phyloP scores from a whole-genome alignment of 2,113 vertebrate genomes.

The Vidua chalybeata region DNA sequence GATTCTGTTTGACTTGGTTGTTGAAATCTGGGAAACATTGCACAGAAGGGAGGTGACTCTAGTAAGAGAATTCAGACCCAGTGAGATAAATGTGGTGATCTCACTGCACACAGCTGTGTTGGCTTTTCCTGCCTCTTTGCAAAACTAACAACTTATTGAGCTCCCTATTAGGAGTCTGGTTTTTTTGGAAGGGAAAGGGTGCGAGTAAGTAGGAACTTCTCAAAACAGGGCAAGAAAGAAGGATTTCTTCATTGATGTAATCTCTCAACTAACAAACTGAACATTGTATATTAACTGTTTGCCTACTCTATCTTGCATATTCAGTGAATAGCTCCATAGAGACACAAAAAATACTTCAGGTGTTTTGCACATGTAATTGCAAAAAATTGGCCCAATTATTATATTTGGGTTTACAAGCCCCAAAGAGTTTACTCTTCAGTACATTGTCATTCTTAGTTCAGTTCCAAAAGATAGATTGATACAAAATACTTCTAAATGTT shows the following conservation, averaged over 20 bases:
- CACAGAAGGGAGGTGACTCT: constrained; percentile 47
- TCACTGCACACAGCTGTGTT: constrained; percentile 49
- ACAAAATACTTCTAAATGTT: not conserved
- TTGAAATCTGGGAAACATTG: constrained; percentile 1
- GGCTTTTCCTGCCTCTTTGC: constrained; percentile 28
- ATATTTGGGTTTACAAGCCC: not conserved
- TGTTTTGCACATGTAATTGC: not conserved
- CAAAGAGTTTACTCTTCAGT: not conserved
- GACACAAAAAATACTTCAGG: not conserved
- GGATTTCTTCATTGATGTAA: not conserved
- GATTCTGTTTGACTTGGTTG: not conserved
- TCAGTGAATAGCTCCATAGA: not conserved
- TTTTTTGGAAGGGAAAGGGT: not conserved
- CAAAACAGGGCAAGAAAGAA: not conserved
- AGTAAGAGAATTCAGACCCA: constrained; percentile 5
- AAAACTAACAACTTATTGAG: not conserved
- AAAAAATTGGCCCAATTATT: not conserved
- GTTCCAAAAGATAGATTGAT: not conserved
- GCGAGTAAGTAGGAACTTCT: not conserved
- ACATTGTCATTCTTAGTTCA: not conserved
- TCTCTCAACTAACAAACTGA: not conserved
- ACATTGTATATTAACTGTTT: not conserved
- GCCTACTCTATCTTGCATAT: not conserved
- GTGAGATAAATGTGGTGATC: constrained; percentile 62
- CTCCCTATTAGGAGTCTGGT: not conserved